Evolutionary conservation across 2,113 vertebrate genomes (phyloP), one percentile per base, ranked within the genome.

Genomic region (Otis tarda): DNA sequence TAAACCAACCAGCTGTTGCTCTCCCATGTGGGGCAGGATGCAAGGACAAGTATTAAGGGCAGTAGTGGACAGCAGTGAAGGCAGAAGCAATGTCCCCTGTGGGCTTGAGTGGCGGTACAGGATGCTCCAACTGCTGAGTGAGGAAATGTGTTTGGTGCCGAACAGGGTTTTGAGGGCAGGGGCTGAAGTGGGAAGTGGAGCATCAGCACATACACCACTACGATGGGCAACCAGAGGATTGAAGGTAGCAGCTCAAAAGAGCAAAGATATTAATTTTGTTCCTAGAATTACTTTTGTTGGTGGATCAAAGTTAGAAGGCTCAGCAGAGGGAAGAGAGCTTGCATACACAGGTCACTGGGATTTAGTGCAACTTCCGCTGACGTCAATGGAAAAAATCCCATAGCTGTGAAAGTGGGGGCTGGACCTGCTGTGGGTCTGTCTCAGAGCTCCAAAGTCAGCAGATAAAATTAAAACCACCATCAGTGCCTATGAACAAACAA

Each of bases 21-120:
- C 15, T 33, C 16, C 30, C 12, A 1, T 3, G 1, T 4, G 25
- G 20, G 25, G 22, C 17, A 10, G 0, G 4, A 35, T 14, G 16
- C 11, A 37, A 67, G 79, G 35, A 64, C 8, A 9, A 55, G 33
- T 2, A 6, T 45, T 50, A 7, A 37, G 33, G 35, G 20, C 47
- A 2, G 45, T 3, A 50, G 27, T 24, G 16, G 56, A 11, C n/a
- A 83, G 76, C 20, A 43, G 6, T 0, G 4, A 70, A 69, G 23
- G 20, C 33, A 87, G 60, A 53, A 63, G 49, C 23, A 56, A 6
- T 0, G 0, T 27, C 19, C 41, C 39, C 18, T 28, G 68, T 61
- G 77, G 45, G 17, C 5, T 2, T 24, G 18, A 52, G 9, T 30
- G 35, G 35, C 5, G 12, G n/a, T 45, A 13, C 3, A 53, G 65